phyloP scores from a whole-genome alignment of 2,113 vertebrate genomes.

The Sylvilagus bachmani region DNA sequence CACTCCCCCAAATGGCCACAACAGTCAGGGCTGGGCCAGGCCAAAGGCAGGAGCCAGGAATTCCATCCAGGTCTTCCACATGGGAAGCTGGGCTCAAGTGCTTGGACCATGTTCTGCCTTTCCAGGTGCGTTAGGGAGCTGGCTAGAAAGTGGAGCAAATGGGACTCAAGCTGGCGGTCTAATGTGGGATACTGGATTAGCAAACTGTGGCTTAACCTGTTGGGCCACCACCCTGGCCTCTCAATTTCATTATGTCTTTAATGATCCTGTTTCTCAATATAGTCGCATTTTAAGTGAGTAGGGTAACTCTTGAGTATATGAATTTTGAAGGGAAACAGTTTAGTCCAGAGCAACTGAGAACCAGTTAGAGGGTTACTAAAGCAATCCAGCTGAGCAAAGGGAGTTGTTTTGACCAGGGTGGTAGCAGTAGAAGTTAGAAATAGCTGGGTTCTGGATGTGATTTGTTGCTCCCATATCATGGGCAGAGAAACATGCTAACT shows the following conservation, averaged over 20 bases:
- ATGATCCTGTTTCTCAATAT: neutral
- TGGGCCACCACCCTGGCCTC: no score
- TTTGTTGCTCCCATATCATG: neutral
- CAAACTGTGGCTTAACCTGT: no score
- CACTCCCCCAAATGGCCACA: no score
- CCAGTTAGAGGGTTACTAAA: neutral
- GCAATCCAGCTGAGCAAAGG: neutral
- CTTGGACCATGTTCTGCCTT: no score
- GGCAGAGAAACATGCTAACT: neutral
- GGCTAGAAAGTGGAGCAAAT: no score
- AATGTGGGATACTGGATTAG: no score
- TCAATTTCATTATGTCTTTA: neutral
- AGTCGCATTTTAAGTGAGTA: neutral
- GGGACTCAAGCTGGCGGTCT: no score
- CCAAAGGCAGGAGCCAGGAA: no score
- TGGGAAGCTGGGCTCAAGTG: no score
- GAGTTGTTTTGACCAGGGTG: neutral
- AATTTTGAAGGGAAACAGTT: neutral
- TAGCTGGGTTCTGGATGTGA: neutral
- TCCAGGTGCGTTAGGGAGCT: no score
- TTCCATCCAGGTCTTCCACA: no score
- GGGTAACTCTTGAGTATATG: neutral
- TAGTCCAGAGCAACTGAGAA: neutral
- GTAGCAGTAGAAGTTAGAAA: neutral
- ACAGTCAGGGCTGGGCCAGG: no score